Evolutionary conservation across 2,113 vertebrate genomes (phyloP).

Genomic region (Anguilla japonica): DNA sequence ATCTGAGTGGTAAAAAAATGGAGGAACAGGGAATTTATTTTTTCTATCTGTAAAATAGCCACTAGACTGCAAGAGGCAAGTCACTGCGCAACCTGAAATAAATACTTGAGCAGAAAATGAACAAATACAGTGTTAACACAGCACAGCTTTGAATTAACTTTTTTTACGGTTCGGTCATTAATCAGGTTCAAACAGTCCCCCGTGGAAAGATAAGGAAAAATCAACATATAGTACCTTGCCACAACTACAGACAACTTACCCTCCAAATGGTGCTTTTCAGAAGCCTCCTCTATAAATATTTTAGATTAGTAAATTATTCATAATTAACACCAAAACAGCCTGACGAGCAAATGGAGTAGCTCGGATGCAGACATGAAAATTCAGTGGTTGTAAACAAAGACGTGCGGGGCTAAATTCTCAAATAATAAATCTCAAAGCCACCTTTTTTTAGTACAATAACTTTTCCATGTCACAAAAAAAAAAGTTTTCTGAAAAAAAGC

Average conservation of each 20-base stretch:
- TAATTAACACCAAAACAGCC: constrained; percentile 70
- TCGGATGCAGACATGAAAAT: constrained; percentile 64
- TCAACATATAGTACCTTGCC: constrained; percentile 59
- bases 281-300: constrained; percentile 67
- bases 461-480: background rate
- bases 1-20: background rate
- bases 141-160: constrained; percentile 14
- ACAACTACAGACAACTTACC: constrained; percentile 54
- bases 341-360: constrained; percentile 69
- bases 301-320: constrained; percentile 73
- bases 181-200: constrained; percentile 45
- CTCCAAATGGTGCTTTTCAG: constrained; percentile 49
- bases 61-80: constrained; percentile 1
- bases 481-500: constrained; percentile 56
- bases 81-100: constrained; percentile 40
- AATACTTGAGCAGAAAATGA: constrained; percentile 54
- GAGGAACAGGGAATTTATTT: background rate
- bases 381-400: constrained; percentile 70
- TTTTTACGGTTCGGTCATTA: constrained; percentile 39
- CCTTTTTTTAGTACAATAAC: constrained; percentile 54
- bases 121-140: constrained; percentile 22
- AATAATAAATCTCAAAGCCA: constrained; percentile 34
- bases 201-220: constrained; percentile 45
- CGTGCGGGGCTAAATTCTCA: constrained; percentile 58
- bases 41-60: background rate